Evolutionary conservation across 2,888 invertebrate genomes (phyloP).

Genomic region (Aricia artaxerxes): DNA sequence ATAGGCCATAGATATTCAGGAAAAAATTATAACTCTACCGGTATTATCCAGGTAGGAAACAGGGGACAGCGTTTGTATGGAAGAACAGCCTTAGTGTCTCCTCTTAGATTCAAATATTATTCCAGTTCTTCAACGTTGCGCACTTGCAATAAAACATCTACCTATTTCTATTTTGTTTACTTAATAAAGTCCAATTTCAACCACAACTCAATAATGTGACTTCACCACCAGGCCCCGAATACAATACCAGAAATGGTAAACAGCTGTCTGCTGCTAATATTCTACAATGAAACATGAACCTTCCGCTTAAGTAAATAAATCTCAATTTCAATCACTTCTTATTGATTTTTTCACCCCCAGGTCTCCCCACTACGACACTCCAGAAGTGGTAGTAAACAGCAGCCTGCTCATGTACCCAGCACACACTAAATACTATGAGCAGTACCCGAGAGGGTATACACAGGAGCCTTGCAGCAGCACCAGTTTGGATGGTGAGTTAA

Average conservation of each 20-base stretch:
- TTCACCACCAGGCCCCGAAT: conserved; percentile 61
- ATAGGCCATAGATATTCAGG: too few relatives aligned
- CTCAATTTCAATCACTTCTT: neutral
- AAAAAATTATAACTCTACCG: too few relatives aligned
- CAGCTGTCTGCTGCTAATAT: too few relatives aligned
- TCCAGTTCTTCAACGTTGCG: too few relatives aligned
- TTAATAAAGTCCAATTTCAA: neutral
- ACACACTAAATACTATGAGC: conserved; percentile 71
- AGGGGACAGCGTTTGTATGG: too few relatives aligned
- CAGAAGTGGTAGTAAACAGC: conserved; percentile 67
- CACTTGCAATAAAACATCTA: too few relatives aligned
- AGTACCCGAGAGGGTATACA: conserved; percentile 53
- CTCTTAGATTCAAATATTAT: too few relatives aligned
- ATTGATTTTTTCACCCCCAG: conserved; percentile 45
- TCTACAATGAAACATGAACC: too few relatives aligned
- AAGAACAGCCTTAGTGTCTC: too few relatives aligned
- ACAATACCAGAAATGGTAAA: conserved; percentile 61
- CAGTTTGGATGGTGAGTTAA: conserved; percentile 54
- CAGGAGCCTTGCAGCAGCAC: conserved; percentile 63
- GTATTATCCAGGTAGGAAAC: too few relatives aligned
- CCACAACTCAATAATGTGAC: too few relatives aligned
- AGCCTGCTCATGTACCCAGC: conserved; percentile 73
- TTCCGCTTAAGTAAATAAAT: neutral
- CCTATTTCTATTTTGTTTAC: too few relatives aligned
- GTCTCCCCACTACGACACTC: conserved; percentile 72